Evolutionary conservation across 2,113 vertebrate species (phyloP).

Genomic region (Strix aluco): DNA sequence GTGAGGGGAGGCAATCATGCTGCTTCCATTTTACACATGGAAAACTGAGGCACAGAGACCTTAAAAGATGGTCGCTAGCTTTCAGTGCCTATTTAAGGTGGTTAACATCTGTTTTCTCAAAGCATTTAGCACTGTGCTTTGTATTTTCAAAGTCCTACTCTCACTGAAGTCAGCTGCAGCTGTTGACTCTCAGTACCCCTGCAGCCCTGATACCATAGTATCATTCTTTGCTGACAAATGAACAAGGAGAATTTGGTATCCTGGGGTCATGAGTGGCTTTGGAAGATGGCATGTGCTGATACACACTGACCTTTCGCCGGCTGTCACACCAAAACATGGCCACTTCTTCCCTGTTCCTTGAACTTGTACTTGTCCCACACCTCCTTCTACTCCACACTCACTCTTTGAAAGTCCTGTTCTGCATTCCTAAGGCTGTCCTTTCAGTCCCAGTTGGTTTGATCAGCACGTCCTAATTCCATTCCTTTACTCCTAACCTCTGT

Average conservation of each 20-base stretch:
- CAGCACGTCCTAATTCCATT: neutral
- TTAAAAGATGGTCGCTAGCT: neutral
- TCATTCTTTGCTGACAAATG: neutral
- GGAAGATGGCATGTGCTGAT: neutral
- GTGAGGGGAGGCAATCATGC: neutral
- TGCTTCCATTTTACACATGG: neutral
- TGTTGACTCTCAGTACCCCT: neutral
- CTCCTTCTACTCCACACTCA: neutral
- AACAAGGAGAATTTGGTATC: neutral
- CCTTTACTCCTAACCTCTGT: neutral
- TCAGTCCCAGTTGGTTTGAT: neutral
- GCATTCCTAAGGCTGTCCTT: neutral
- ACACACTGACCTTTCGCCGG: neutral
- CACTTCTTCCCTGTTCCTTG: neutral
- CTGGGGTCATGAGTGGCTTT: neutral
- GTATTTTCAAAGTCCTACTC: neutral
- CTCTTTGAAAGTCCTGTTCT: neutral
- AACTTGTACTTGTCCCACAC: neutral
- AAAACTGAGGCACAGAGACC: neutral
- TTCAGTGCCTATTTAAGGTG: neutral
- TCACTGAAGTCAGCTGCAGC: neutral
- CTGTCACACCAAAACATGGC: neutral
- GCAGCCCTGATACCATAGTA: neutral
- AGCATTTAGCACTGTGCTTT: neutral
- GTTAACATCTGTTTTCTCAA: neutral